Conservation (phyloP, 2,113 vertebrate genomes). For the Trogon melanurus region DNA sequence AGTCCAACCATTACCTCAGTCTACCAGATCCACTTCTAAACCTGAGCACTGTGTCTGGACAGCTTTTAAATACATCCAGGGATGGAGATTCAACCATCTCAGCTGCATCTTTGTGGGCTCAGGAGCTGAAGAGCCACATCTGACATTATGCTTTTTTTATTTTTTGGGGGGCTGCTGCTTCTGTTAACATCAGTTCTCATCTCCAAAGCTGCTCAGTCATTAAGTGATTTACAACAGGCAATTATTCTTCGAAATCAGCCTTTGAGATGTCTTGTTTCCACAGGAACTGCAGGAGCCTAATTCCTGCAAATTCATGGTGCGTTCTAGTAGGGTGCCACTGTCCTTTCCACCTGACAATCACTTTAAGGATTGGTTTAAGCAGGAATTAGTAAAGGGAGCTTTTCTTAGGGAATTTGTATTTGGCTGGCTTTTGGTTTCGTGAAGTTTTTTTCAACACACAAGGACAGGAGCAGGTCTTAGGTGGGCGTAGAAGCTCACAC, state of each 20-base stretch:
- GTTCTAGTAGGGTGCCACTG: neutral
- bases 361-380: neutral
- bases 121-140: neutral
- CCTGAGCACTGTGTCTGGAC: no score
- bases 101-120: neutral
- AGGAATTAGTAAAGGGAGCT: neutral
- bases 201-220: neutral
- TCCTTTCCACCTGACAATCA: neutral
- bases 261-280: neutral
- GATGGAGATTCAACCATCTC: neutral
- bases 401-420: neutral
- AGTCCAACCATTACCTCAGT: no score
- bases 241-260: neutral
- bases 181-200: neutral
- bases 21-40: no score
- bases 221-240: neutral
- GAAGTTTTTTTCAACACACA: neutral
- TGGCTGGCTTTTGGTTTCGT: neutral
- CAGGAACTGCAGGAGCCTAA: neutral
- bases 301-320: neutral
- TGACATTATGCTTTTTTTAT: neutral
- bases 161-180: neutral
- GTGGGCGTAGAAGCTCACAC: fast-evolving
- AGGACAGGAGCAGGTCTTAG: neutral
- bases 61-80: no score